Percentiles rank a stretch among this genome's conserved stretches.
phyloP scores from a whole-genome alignment of 2,113 vertebrate genomes.

The Pomatostomus ruficeps region DNA sequence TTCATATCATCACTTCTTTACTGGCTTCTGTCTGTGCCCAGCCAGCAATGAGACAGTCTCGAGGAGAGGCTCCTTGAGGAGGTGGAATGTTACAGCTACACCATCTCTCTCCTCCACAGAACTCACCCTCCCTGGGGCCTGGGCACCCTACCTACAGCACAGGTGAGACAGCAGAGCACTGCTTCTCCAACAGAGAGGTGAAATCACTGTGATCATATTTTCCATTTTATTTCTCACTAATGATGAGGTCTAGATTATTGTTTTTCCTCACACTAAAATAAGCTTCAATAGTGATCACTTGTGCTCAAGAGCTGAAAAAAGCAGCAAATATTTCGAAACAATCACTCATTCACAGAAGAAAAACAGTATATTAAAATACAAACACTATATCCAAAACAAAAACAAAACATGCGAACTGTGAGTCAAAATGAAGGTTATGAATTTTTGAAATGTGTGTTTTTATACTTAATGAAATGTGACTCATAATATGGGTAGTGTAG shows the following conservation, averaged over 20 bases:
- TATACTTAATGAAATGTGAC: constrained; percentile 42
- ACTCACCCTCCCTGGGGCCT: neutral
- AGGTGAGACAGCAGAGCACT: neutral
- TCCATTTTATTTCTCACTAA: neutral
- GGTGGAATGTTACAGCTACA: neutral
- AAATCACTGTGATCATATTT: neutral
- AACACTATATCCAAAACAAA: constrained; percentile 22
- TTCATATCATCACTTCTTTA: constrained; percentile 2
- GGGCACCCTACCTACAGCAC: neutral
- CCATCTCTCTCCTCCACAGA: neutral
- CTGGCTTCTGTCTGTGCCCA: neutral
- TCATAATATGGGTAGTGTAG: constrained; percentile 8
- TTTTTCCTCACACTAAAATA: constrained; percentile 14
- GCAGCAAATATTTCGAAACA: constrained; percentile 50
- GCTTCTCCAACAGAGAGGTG: neutral
- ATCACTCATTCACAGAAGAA: constrained; percentile 19
- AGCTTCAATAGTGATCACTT: neutral
- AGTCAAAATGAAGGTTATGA: constrained; percentile 52
- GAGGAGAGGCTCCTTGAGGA: neutral
- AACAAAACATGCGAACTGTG: constrained; percentile 1
- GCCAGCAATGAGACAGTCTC: neutral
- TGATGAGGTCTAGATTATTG: neutral
- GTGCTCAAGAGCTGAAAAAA: constrained; percentile 21
- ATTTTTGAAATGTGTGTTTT: constrained; percentile 42
- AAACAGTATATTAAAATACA: constrained; percentile 19